Conservation (phyloP, 2,888 invertebrate species). For the Nudaria mundana region DNA sequence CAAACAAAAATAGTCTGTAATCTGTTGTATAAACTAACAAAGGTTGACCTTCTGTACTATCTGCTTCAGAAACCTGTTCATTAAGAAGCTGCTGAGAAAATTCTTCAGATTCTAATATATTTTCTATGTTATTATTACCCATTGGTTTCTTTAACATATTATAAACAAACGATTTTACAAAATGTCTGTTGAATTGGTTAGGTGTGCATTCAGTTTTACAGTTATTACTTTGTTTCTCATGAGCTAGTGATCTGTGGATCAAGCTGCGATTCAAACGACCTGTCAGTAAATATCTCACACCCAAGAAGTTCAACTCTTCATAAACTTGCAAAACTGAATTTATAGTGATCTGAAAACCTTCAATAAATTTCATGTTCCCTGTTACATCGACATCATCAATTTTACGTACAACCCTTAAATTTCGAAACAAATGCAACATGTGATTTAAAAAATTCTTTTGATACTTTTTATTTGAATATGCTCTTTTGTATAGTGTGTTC, state of each 20-base stretch:
- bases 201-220: conserved; percentile 16
- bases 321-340: conserved; percentile 29
- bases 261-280: conserved; percentile 14
- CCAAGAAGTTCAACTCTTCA: conserved; percentile 24
- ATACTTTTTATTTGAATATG: conserved; percentile 27
- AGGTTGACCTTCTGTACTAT: conserved; percentile 4
- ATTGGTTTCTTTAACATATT: conserved; percentile 22
- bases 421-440: conserved; percentile 28
- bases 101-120: conserved; percentile 12
- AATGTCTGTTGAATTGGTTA: conserved; percentile 15
- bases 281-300: conserved; percentile 18
- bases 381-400: conserved; percentile 27
- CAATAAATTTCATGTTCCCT: conserved; percentile 27
- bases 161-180: conserved; percentile 17
- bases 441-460: conserved; percentile 26
- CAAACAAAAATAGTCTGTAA: conserved; percentile 19
- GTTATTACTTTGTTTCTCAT: not conserved
- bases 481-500: conserved; percentile 17
- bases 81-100: conserved; percentile 12
- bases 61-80: conserved; percentile 7
- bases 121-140: conserved; percentile 7
- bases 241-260: conserved; percentile 13
- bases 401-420: conserved; percentile 31
- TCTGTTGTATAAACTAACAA: conserved; percentile 20
- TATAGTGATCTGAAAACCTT: conserved; percentile 34